A percentile compares a stretch with the other conserved stretches of the same genome.
Evolutionary conservation across 1,140 invertebrate species (phyloP).

Genomic region (Pinna nobilis): DNA sequence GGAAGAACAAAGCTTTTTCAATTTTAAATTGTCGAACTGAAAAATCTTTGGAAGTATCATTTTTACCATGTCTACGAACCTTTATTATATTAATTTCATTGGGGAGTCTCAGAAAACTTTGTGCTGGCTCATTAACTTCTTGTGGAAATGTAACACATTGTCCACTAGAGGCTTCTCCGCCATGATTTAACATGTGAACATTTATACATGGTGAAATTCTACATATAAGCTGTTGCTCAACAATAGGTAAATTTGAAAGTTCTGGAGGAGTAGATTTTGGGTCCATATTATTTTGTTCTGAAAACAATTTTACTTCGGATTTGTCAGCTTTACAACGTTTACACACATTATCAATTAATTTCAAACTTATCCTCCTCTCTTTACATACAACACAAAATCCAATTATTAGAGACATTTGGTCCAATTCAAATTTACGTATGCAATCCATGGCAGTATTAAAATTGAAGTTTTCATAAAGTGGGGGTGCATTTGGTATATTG

Average conservation of each 20-base stretch:
- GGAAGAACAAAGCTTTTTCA: conserved; percentile 12
- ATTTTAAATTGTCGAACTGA: conserved; percentile 6
- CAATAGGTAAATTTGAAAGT: conserved; percentile 10
- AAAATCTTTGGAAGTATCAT: conserved; percentile 26
- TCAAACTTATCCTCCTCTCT: conserved; percentile 4
- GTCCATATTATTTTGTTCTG: conserved; percentile 29
- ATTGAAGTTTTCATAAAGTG: neutral
- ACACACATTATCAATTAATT: neutral
- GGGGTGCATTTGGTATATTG: conserved; percentile 5
- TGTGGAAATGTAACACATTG: conserved; percentile 38
- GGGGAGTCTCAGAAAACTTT: conserved; percentile 24
- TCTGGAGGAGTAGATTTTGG: neutral
- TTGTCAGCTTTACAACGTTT: neutral
- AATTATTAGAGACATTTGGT: conserved; percentile 14
- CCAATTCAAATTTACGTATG: conserved; percentile 24
- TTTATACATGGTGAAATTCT: conserved; percentile 35
- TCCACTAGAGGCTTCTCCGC: conserved; percentile 9
- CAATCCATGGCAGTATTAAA: conserved; percentile 24
- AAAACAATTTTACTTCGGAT: conserved; percentile 22
- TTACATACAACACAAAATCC: conserved; percentile 14
- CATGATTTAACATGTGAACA: conserved; percentile 38
- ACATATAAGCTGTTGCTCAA: conserved; percentile 34
- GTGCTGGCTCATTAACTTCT: conserved; percentile 30
- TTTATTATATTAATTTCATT: conserved; percentile 21
- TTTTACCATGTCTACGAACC: conserved; percentile 29